phyloP scores from a whole-genome alignment of 2,113 vertebrate species.

The Stegostoma tigrinum region DNA sequence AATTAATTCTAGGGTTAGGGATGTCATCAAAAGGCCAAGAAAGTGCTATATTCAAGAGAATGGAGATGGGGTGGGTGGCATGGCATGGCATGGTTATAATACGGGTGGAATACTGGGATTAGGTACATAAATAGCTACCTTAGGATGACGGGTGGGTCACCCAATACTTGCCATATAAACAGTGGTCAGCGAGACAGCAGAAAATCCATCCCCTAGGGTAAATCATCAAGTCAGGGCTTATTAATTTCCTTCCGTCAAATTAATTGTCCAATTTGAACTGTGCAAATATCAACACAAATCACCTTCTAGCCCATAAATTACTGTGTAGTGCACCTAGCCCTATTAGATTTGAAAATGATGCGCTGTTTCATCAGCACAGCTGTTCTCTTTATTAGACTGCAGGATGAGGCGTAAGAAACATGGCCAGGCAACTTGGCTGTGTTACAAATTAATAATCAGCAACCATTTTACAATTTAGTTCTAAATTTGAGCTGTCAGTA shows the following conservation, averaged over 20 bases:
- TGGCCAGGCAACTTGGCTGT: background rate
- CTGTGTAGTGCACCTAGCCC: background rate
- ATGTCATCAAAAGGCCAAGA: background rate
- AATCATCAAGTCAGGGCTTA: background rate
- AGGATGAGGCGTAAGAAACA: background rate
- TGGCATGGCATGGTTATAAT: background rate
- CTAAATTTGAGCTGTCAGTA: background rate
- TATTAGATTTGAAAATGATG: slow-evolving; percentile 14
- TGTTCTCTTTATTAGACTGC: slow-evolving; percentile 10
- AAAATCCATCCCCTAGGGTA: background rate
- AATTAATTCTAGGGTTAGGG: too few species aligned
- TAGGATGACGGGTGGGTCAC: background rate
- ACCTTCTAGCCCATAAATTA: background rate
- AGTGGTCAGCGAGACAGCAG: background rate
- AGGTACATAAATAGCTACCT: background rate
- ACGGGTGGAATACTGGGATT: background rate
- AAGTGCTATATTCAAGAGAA: background rate
- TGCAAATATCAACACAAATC: slow-evolving; percentile 9
- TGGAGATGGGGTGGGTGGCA: too few species aligned
- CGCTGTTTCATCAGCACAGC: background rate
- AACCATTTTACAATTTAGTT: background rate
- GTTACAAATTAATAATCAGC: background rate
- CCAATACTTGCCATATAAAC: background rate
- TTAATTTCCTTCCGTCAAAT: slow-evolving; percentile 5
- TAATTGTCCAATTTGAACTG: slow-evolving; percentile 10